These are phyloP conservation scores for Ameiurus melas DNA, from an alignment of 2,113 vertebrate genomes.

Conservation along the genomic window DNA sequence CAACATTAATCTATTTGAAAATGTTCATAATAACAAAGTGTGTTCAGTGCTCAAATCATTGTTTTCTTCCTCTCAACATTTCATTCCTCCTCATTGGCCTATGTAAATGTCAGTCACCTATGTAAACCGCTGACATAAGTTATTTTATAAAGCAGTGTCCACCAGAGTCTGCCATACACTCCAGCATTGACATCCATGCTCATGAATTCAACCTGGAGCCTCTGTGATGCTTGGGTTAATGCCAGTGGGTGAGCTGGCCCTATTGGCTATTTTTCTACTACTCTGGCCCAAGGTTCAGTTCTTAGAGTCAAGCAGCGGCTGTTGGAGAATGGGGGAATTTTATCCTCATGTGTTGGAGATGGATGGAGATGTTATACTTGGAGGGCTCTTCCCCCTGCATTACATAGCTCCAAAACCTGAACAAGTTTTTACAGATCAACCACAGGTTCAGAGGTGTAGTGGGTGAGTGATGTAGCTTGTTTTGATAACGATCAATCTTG, in stretches of 20 bases:
- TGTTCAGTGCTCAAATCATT: conserved; percentile 23
- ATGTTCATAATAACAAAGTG: neutral
- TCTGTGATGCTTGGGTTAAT: conserved; percentile 31
- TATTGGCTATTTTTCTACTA: conserved; percentile 17
- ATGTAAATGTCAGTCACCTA: conserved; percentile 23
- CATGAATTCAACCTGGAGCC: conserved; percentile 27
- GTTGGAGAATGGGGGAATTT: conserved; percentile 57
- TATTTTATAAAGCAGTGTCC: conserved; percentile 36
- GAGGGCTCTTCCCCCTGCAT: conserved; percentile 73
- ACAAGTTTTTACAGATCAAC: conserved; percentile 58
- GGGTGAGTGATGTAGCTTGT: conserved; percentile 61
- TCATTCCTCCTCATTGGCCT: conserved; percentile 21
- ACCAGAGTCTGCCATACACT: neutral
- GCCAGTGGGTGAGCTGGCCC: conserved; percentile 30
- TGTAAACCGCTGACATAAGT: neutral
- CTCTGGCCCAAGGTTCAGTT: conserved; percentile 11
- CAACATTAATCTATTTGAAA: neutral
- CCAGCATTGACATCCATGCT: neutral
- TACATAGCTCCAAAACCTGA: conserved; percentile 53
- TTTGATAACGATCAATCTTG: neutral
- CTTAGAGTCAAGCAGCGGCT: conserved; percentile 40
- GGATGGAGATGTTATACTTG: conserved; percentile 69
- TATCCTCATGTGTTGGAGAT: conserved; percentile 55
- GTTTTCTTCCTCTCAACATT: conserved; percentile 5
- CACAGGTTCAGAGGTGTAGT: conserved; percentile 59